A percentile compares a stretch with the other conserved stretches of the same genome.
Evolutionary conservation across 2,797 vertebrate genomes (phyloP).

Genomic region (Syngnathus rostellatus): DNA sequence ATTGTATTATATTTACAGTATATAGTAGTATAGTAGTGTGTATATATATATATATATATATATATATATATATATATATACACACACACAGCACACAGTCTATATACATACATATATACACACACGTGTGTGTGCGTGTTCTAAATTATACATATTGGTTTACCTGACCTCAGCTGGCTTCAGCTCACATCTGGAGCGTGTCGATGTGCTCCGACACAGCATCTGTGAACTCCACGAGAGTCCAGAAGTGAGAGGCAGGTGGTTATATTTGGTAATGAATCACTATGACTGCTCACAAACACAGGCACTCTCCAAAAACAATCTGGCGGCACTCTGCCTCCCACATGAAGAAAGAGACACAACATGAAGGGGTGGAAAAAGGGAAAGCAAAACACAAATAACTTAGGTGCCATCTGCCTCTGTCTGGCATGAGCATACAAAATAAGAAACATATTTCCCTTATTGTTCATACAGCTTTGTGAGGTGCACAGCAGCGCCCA

Average conservation of each 20-base stretch:
- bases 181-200: constrained; percentile 14
- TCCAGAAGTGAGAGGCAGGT: constrained; percentile 13
- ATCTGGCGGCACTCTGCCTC: constrained; percentile 43
- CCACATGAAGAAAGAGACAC: constrained; percentile 40
- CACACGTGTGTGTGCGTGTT: too few relatives aligned
- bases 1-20: too few relatives aligned
- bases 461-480: background rate
- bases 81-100: too few relatives aligned
- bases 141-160: background rate
- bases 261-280: constrained; percentile 30
- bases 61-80: too few relatives aligned
- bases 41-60: too few relatives aligned
- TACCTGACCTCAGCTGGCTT: constrained; percentile 16
- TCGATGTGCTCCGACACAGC: constrained; percentile 4
- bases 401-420: constrained; percentile 11
- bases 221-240: background rate
- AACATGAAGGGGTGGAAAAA: background rate
- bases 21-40: too few relatives aligned
- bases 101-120: too few relatives aligned
- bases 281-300: constrained; percentile 8
- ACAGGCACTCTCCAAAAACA: constrained; percentile 34
- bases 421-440: constrained; percentile 17
- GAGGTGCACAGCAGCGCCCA: background rate
- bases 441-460: constrained; percentile 1
- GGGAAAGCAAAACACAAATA: constrained; percentile 21